Evolutionary conservation across 2,888 invertebrate genomes (phyloP).

Genomic region (Dromius quadrimaculatus): DNA sequence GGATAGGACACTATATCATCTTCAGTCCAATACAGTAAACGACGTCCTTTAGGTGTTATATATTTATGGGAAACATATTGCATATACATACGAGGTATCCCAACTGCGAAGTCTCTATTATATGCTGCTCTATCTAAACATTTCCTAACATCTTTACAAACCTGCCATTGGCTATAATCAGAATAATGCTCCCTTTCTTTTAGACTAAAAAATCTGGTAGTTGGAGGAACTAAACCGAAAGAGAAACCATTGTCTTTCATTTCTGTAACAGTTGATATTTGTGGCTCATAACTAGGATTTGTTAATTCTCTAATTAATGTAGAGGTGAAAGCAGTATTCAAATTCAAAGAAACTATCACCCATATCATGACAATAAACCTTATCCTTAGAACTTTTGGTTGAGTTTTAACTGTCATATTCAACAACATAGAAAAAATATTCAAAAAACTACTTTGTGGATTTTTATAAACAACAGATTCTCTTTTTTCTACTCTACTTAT

Average conservation of each 20-base stretch:
- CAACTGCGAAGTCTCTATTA: conserved; percentile 56
- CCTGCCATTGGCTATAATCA: conserved; percentile 33
- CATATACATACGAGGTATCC: conserved; percentile 59
- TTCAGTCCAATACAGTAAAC: conserved; percentile 58
- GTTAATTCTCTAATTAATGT: conserved; percentile 60
- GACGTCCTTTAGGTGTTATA: conserved; percentile 56
- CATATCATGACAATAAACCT: conserved; percentile 57
- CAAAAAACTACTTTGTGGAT: conserved; percentile 53
- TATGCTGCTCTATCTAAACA: conserved; percentile 58
- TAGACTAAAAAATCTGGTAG: conserved; percentile 55
- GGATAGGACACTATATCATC: conserved; percentile 60
- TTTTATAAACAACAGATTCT: conserved; percentile 52
- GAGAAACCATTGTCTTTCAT: conserved; percentile 57
- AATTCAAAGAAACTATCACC: conserved; percentile 57
- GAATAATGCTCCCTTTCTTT: conserved; percentile 5
- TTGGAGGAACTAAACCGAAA: conserved; percentile 56
- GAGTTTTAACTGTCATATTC: conserved; percentile 55
- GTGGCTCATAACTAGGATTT: conserved; percentile 57
- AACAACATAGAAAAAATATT: conserved; percentile 56
- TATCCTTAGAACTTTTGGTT: conserved; percentile 56
- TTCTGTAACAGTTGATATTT: conserved; percentile 57
- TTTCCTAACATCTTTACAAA: conserved; percentile 56
- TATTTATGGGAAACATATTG: conserved; percentile 59
- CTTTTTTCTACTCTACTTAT: conserved; percentile 34
- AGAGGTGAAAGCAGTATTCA: conserved; percentile 58